Percentiles rank a stretch among this genome's conserved stretches.
These are phyloP conservation scores for Biston stratarius DNA, from an alignment of 2,888 invertebrate species.

Conservation along the genomic window DNA sequence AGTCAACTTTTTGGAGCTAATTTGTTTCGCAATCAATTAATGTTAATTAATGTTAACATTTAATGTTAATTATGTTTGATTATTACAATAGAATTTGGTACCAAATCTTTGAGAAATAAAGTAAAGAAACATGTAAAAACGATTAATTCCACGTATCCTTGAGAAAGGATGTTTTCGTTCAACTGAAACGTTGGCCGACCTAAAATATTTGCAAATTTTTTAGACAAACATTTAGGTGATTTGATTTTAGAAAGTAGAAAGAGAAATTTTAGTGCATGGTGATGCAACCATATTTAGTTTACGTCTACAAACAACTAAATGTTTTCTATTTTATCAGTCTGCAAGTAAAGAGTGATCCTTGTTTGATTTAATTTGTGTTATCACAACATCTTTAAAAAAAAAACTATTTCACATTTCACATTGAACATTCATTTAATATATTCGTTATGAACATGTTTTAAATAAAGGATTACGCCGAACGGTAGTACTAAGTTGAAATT, in stretches of 20 bases:
- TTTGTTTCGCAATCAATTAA: slow-evolving; percentile 9
- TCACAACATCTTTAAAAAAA: no score
- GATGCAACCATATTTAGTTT: slow-evolving; percentile 1
- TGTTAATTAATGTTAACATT: no score
- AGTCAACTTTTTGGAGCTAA: slow-evolving; percentile 12
- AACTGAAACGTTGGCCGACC: no score
- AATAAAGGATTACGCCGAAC: no score
- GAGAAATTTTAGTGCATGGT: slow-evolving; percentile 11
- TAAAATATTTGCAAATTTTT: background rate
- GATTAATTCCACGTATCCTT: no score
- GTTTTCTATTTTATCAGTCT: background rate
- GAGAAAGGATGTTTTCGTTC: no score
- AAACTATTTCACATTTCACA: no score
- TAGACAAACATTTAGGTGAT: slow-evolving; percentile 8
- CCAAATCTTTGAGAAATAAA: background rate
- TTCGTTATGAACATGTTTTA: no score
- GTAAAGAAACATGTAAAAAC: background rate
- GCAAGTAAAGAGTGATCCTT: background rate
- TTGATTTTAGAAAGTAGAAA: slow-evolving; percentile 23
- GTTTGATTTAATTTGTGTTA: no score
- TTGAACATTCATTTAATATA: no score
- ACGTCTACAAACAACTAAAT: background rate
- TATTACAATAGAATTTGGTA: no score
- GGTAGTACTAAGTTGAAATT: no score
- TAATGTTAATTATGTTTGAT: slow-evolving; percentile 9